A percentile compares a stretch with the other conserved stretches of the same genome.
Conservation (phyloP, 2,888 invertebrate species). For the Nymphalis polychloros region DNA sequence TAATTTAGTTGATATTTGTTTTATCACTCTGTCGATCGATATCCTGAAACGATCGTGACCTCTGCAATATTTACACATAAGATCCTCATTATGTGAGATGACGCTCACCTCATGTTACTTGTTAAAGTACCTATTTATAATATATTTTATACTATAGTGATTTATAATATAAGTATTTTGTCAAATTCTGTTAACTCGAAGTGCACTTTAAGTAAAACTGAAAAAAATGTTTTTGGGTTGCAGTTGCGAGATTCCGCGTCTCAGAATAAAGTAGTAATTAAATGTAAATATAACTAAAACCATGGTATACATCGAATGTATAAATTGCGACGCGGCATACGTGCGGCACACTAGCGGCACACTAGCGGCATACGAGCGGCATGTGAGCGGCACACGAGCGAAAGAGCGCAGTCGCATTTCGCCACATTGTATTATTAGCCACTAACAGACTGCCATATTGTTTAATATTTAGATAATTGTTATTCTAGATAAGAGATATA, state of each 20-base stretch:
- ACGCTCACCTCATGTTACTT: no score
- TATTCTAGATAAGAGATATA: slow-evolving; percentile 28
- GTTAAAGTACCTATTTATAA: no score
- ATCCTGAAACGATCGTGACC: background rate
- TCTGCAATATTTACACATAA: background rate
- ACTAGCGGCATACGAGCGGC: background rate
- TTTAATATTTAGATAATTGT: slow-evolving; percentile 34
- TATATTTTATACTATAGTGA: no score
- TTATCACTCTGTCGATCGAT: background rate
- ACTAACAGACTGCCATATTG: slow-evolving; percentile 41
- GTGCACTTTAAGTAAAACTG: background rate
- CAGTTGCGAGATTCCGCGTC: background rate
- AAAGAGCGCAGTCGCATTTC: background rate
- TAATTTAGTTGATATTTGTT: background rate
- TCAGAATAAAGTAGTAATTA: background rate
- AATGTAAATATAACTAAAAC: background rate
- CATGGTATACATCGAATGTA: background rate
- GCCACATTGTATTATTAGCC: slow-evolving; percentile 13
- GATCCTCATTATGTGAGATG: no score
- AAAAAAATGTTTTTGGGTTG: background rate
- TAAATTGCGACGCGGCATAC: background rate
- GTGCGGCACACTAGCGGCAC: background rate
- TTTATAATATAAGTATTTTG: no score
- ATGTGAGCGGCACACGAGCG: background rate
- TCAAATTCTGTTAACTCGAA: no score